Evolutionary conservation across 2,113 vertebrate genomes (phyloP).

Genomic region (Callipepla squamata): DNA sequence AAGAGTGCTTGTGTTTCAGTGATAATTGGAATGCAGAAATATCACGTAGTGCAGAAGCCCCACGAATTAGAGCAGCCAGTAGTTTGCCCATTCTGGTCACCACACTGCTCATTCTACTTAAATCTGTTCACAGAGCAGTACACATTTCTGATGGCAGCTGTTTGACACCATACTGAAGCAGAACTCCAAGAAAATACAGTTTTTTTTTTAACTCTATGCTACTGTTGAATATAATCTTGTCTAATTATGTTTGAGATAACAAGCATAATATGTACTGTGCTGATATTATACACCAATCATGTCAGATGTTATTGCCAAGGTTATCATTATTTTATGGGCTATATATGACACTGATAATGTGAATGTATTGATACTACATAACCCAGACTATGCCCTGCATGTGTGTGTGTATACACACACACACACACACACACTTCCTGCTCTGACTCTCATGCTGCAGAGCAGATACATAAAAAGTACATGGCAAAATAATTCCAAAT

Average conservation of each 20-base stretch:
- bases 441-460: background rate
- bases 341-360: background rate
- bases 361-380: background rate
- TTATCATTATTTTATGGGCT: background rate
- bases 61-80: background rate
- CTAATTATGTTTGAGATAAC: background rate
- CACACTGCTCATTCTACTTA: background rate
- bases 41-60: background rate
- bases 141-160: background rate
- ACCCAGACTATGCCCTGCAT: background rate
- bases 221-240: no score
- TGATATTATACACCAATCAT: background rate
- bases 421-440: background rate
- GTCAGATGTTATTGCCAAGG: background rate
- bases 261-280: background rate
- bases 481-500: background rate
- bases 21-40: background rate
- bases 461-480: background rate
- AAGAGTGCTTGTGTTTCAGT: constrained; percentile 12
- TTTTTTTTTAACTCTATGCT: background rate
- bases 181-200: background rate
- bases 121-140: background rate
- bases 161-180: background rate
- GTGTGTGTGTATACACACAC: background rate
- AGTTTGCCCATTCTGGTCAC: background rate